phyloP scores from a whole-genome alignment of 2,113 vertebrate genomes.

The Lonchura striata region DNA sequence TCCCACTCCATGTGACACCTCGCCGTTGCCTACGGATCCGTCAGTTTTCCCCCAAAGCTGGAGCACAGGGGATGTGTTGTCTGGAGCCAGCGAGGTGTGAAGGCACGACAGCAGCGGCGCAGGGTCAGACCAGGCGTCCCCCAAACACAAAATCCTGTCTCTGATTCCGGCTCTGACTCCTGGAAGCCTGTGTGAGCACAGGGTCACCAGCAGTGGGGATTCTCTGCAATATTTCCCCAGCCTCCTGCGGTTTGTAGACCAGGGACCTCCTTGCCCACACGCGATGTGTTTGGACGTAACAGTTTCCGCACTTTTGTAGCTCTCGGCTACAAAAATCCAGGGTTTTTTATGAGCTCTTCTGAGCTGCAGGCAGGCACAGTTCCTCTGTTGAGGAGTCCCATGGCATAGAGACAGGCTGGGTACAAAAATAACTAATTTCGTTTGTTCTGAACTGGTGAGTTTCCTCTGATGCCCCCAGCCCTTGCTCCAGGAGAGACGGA shows the following conservation, averaged over 20 bases:
- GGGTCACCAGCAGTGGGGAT: not conserved
- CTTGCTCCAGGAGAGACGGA: not conserved
- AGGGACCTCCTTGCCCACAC: not conserved
- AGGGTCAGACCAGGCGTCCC: rapidly evolving
- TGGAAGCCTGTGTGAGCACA: not conserved
- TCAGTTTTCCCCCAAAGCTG: not conserved
- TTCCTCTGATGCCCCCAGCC: not conserved
- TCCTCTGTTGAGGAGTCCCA: not conserved
- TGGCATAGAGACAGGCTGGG: not conserved
- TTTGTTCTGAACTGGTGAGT: not conserved
- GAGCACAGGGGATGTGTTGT: not conserved
- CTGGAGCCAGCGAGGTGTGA: not conserved
- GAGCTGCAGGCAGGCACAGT: not conserved
- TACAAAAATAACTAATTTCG: not conserved
- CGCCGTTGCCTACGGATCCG: not conserved
- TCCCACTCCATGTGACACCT: not conserved
- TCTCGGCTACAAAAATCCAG: not conserved
- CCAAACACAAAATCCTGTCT: not conserved
- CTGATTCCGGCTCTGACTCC: not conserved
- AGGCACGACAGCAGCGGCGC: rapidly evolving
- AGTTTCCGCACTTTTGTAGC: rapidly evolving
- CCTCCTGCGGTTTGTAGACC: not conserved
- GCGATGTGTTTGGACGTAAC: not conserved
- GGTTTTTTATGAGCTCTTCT: not conserved
- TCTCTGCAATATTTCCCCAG: not conserved